Percentiles rank a stretch among this genome's conserved stretches.
phyloP scores from a whole-genome alignment of 2,888 invertebrate genomes.

The Apomyelois bistriatella region DNA sequence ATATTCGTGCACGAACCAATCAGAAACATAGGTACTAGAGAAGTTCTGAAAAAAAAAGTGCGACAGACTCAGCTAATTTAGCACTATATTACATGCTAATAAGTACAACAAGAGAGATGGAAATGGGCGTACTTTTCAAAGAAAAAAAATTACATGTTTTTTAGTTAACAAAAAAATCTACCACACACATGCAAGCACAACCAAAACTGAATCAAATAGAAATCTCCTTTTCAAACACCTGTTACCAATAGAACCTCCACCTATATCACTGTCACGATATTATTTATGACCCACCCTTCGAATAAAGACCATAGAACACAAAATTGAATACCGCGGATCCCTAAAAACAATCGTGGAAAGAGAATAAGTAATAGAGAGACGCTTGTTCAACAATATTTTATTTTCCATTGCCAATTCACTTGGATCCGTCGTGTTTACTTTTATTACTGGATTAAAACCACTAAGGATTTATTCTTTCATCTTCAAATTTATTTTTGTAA shows the following conservation, averaged over 20 bases:
- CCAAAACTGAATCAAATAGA: neutral
- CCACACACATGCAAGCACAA: too few species aligned
- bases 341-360: slow-evolving; percentile 51
- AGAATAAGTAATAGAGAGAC: slow-evolving; percentile 66
- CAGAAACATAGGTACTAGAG: too few species aligned
- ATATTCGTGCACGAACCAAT: too few species aligned
- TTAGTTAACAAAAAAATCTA: too few species aligned
- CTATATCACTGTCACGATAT: slow-evolving; percentile 5
- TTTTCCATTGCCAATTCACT: slow-evolving; percentile 54
- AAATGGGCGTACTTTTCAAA: too few species aligned
- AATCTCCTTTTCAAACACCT: neutral
- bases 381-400: slow-evolving; percentile 50
- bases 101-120: too few species aligned
- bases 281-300: neutral
- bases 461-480: neutral
- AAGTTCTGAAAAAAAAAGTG: too few species aligned
- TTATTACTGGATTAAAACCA: neutral
- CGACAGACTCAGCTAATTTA: too few species aligned
- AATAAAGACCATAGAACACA: slow-evolving; percentile 1
- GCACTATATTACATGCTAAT: too few species aligned
- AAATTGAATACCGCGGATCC: slow-evolving; percentile 20
- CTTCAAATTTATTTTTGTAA: too few species aligned
- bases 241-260: neutral
- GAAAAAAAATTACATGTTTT: too few species aligned
- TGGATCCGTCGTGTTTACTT: slow-evolving; percentile 35